Evolutionary conservation across 2,113 vertebrate species (phyloP), one percentile per base, ranked within the genome.

Genomic region (Leptocoma aspasia): DNA sequence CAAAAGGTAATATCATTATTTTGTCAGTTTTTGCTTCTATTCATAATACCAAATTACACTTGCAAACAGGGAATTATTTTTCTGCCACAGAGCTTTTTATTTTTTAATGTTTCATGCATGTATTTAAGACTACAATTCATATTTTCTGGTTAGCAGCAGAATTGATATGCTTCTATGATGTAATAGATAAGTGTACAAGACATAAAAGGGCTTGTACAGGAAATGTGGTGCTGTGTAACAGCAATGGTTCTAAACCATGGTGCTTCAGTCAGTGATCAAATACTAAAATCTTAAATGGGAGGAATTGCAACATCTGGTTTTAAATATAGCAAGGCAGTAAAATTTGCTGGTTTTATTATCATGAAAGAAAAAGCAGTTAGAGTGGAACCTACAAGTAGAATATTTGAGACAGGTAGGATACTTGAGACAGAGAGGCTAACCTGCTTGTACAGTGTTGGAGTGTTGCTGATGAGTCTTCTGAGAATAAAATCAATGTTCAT

Each of bases 1-100:
- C 59, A 86, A 86, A 73, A 79, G 63, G 28, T 53, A 64, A 94
- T 70, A 71, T 81, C 52, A 95, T 75, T 44, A 94, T 90, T 97
- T 94, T 71, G 47, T 92, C 82, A 82, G 15, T 21, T 27, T 93
- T 92, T 89, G 44, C 52, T 73, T 73, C 28, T 81, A 56, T 54
- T 93, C 53, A 82, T 82, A 59, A 77, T 75, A 60, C 26, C 68
- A 92, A 87, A 94, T 84, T 93, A 71, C 1, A 1, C 7, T 45
- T 71, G 42, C 54, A 88, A 17, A 33, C 12, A 88, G 47, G 37
- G 65, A 82, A 91, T 71, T 75, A 86, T 33, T 87, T 76, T 30
- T 63, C 35, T 92, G 4, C 28, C 45, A 64, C 8, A 63, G 45
- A 94, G 15, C 11, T 96, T 82, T 85, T 57, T 49, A 15, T 41